Percentiles rank a stretch among this genome's conserved stretches.
These are phyloP conservation scores for Craseonycteris thonglongyai DNA, from an alignment of 2,113 vertebrate species.

Conservation along the genomic window DNA sequence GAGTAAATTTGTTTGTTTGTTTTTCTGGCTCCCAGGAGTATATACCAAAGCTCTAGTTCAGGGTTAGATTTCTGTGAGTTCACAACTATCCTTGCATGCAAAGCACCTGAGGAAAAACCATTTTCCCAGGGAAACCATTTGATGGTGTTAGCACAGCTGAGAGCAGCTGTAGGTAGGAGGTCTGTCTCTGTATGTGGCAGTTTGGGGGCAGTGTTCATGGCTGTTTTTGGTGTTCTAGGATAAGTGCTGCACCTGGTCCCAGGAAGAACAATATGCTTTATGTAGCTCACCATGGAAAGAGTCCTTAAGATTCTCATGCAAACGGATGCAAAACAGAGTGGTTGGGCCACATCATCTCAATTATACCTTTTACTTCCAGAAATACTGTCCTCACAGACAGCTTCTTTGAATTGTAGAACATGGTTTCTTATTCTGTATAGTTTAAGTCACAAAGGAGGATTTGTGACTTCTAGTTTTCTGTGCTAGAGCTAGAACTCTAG, in stretches of 20 bases:
- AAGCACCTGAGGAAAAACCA: conserved; percentile 53
- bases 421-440: not conserved
- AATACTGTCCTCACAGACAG: not conserved
- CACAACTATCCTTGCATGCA: conserved; percentile 57
- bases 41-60: not conserved
- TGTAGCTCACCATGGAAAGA: not conserved
- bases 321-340: not conserved
- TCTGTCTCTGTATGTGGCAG: not conserved
- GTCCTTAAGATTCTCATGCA: not conserved
- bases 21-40: not conserved
- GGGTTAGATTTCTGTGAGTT: conserved; percentile 33
- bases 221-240: accelerated
- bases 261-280: not conserved
- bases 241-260: not conserved
- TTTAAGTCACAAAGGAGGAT: not conserved
- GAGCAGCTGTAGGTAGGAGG: not conserved
- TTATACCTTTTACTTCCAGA: not conserved
- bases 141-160: not conserved
- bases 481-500: not conserved
- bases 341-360: not conserved
- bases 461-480: not conserved
- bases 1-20: conserved; percentile 28
- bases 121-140: not conserved
- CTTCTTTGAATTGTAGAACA: no score
- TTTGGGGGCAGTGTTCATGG: not conserved